Evolutionary conservation across 2,113 vertebrate genomes (phyloP).

Genomic region (Spea bombifrons): DNA sequence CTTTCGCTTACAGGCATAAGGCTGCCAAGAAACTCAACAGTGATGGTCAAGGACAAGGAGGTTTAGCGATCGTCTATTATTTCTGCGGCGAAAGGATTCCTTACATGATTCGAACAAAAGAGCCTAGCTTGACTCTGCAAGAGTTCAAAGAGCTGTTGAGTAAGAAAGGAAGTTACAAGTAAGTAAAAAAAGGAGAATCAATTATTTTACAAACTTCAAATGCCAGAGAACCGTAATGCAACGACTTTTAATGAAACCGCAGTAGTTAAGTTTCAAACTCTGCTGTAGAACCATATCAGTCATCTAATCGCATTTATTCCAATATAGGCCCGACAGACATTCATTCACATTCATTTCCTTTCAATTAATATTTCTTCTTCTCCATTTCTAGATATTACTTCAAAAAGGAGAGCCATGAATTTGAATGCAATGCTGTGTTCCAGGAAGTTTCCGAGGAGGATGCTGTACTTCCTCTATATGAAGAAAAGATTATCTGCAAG

Average conservation of each 20-base stretch:
- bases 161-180: conserved; percentile 47
- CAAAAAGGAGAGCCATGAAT: conserved; percentile 45
- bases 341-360: background rate
- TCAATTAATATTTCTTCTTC: background rate
- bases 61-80: conserved; percentile 43
- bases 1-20: conserved; percentile 36
- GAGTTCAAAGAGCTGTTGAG: conserved; percentile 46
- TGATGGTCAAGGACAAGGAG: conserved; percentile 37
- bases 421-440: conserved; percentile 46
- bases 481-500: conserved; percentile 45
- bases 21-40: conserved; percentile 24
- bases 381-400: conserved; percentile 39
- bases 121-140: conserved; percentile 42
- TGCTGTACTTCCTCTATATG: conserved; percentile 27
- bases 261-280: too few relatives aligned
- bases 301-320: too few relatives aligned
- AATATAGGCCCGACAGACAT: too few relatives aligned
- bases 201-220: background rate
- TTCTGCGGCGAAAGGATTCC: conserved; percentile 45
- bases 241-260: too few relatives aligned
- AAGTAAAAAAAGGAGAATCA: conserved; percentile 1
- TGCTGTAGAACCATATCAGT: too few relatives aligned
- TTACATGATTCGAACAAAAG: conserved; percentile 44
- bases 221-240: too few relatives aligned
- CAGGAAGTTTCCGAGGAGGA: conserved; percentile 42